Conservation (phyloP, 2,888 invertebrate genomes). For the Spatulosminthurus flaviceps region DNA sequence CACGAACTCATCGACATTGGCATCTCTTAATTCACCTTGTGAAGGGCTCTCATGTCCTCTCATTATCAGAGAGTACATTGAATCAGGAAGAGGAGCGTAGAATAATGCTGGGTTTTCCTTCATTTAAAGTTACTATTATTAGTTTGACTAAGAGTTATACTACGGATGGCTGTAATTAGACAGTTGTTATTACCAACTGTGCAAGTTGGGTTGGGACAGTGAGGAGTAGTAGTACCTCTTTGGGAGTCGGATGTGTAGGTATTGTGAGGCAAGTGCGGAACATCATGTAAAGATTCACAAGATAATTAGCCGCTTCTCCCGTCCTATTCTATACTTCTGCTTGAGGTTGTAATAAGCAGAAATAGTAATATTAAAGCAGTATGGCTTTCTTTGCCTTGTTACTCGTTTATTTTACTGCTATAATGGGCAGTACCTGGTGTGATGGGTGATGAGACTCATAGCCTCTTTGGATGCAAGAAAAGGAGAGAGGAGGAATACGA, state of each 20-base stretch:
- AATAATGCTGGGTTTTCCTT: no score
- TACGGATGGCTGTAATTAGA: no score
- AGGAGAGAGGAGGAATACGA: neutral
- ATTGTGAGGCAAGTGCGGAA: no score
- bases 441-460: neutral
- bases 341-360: neutral
- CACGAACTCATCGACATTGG: neutral
- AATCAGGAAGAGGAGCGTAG: neutral
- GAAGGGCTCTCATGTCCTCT: neutral
- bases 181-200: no score
- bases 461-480: neutral
- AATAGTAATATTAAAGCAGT: neutral
- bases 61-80: neutral
- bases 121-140: no score
- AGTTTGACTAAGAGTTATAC: no score
- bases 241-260: no score
- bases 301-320: no score
- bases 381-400: neutral
- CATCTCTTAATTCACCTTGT: neutral
- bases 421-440: neutral
- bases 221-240: no score
- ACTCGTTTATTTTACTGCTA: constrained; percentile 4
- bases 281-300: no score
- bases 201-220: no score
- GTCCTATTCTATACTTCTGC: neutral